Evolutionary conservation across 2,888 invertebrate species (phyloP), one percentile per base, ranked within the genome.

Genomic region (Athrips mouffetella): DNA sequence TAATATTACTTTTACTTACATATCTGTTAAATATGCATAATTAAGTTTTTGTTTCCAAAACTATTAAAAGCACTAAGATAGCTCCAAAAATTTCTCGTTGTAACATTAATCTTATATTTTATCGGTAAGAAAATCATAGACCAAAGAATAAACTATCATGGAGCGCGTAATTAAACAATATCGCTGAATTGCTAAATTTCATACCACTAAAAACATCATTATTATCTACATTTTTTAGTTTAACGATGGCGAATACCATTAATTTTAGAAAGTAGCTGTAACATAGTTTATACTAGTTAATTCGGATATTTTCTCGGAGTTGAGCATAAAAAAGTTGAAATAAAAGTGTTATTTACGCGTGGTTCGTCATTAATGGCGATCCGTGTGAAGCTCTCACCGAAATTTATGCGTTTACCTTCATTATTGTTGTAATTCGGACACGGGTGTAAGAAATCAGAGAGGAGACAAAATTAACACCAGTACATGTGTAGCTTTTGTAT

Each of bases 351-450:
- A 39, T 50, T 55, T 45, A 52, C 55, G 54, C 58, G 59, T 58
- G 54, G 57, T 48, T 47, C 49, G 54, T 20, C 52, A 55, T 48
- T 48, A 48, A 51, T 52, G 45, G 47, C 53, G 37, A 18, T 11
- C 35, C 44, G 53, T 50, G 57, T 52, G 54, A 50, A 51, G 41
- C 52, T 54, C 54, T 53, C 53, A 48, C 52, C 48, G 25, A 46
- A 48, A 52, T 51, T 53, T 55, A 54, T 57, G 48, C 53, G 52
- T 59, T 57, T 58, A 52, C 57, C 53, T 55, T 53, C 56, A 51
- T 61, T 63, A 60, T 59, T 55, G 59, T 58, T 54, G 6, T 42
- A 37, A 37, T 37, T 37, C 20, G 21, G 37, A 21, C 21, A 6
- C n/a, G n/a, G 18, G 11, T 29, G 16, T 16, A 29, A 29, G 15